A percentile compares a stretch with the other conserved stretches of the same genome.
Conservation (phyloP, 2,113 vertebrate genomes). For the Clarias macrocephalus region DNA sequence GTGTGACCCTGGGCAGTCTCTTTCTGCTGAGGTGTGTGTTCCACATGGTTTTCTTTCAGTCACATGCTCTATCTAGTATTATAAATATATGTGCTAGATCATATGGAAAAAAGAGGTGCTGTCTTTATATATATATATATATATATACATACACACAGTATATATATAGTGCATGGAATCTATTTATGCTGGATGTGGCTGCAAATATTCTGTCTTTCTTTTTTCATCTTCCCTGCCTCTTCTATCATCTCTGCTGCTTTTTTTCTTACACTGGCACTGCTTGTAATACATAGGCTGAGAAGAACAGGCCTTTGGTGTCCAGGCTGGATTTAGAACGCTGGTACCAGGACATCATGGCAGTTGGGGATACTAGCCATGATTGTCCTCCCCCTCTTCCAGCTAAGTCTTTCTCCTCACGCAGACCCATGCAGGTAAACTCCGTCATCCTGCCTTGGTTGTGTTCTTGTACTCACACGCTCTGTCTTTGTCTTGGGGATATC, state of each 20-base stretch:
- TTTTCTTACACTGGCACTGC: conserved; percentile 39
- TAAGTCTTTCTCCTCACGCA: conserved; percentile 83
- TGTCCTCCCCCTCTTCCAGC: conserved; percentile 89
- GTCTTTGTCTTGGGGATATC: background rate
- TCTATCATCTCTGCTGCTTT: conserved; percentile 26
- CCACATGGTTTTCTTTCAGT: background rate
- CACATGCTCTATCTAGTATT: conserved; percentile 35
- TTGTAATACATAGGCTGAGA: conserved; percentile 74
- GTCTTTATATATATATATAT: background rate
- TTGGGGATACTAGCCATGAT: conserved; percentile 71
- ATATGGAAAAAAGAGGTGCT: background rate
- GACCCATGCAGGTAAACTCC: conserved; percentile 84
- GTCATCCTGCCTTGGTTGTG: conserved; percentile 1
- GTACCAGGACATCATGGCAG: conserved; percentile 83
- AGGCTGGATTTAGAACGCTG: conserved; percentile 80
- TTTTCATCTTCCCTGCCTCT: conserved; percentile 37
- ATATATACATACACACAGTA: too few species aligned
- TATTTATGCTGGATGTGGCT: background rate
- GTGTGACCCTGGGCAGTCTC: conserved; percentile 71
- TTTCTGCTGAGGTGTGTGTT: conserved; percentile 80
- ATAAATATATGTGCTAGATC: background rate
- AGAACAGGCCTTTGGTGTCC: conserved; percentile 70
- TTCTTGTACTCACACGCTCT: conserved; percentile 15
- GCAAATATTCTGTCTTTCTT: conserved; percentile 48
- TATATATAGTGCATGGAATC: background rate